Base-by-base conservation (phyloP, 2,113 vertebrate species). In the Siniperca knerii region DNA sequence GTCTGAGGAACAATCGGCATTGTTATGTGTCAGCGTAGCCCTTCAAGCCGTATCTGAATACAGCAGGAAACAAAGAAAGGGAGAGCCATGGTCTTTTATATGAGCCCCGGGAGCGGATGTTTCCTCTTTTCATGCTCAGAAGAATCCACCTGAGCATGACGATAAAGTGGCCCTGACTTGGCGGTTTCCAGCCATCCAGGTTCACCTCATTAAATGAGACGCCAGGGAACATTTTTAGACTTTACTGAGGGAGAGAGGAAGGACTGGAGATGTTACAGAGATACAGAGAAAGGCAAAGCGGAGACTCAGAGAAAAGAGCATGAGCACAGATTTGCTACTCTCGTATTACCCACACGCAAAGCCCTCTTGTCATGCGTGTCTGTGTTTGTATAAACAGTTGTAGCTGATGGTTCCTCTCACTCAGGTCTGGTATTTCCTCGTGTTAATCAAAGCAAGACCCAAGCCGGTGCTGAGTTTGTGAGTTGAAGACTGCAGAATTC, bases 131-230 rank as follows among this genome's bases (percentile, higher is more conserved):
- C 87, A 81, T 74, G 72, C 81, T 74, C 61, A 72, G 73, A 87
- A n/a, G 78, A 60, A 74, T 89, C 81, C 83, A 92, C 91, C 91
- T 92, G 87, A 91, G 84, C 72, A 33, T 90, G 86, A 90, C 67
- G 29, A 71, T 83, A 57, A 82, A 86, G 67, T 76, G 74, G 89
- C 72, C 75, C 58, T 69, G 68, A 78, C 71, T 74, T 64, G 73
- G 69, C 46, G 23, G 79, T 85, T 90, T 87, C 74, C 82, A 92
- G 76, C 72, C 44, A 44, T 87, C 75, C n/a, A 35, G 71, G 69
- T 79, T 87, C 79, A 83, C 61, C 88, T 90, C 79, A 87, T 91
- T 80, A 87, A 85, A 90, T 21, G 40, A 86, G 85, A 90, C 48
- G 46, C 77, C 73, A 66, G 85, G 84, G 87, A 87, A 79, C 68